These are phyloP conservation scores for Mastigias papua DNA, from an alignment of 30 jellyfish, hydroid and myxozoan genomes.

Conservation along the genomic window DNA sequence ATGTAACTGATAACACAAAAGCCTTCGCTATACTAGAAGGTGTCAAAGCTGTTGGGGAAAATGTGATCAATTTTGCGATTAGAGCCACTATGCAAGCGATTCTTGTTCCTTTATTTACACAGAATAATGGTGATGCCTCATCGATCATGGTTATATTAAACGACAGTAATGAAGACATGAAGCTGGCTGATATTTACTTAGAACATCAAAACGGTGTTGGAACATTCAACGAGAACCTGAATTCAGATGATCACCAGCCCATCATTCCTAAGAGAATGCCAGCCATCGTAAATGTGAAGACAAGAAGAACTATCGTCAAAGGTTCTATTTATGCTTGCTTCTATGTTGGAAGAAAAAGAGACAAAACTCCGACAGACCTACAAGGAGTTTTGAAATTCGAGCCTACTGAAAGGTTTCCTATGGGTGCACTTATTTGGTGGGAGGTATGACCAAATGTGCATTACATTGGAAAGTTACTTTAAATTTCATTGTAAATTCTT, in stretches of 20 bases:
- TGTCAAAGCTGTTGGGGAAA: conserved; percentile 40
- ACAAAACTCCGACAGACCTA: conserved; percentile 15
- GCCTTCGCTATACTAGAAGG: conserved; percentile 49
- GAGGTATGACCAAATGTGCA: conserved; percentile 39
- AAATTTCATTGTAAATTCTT: neutral
- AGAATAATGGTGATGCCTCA: conserved; percentile 18
- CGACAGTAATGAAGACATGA: conserved; percentile 38
- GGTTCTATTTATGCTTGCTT: conserved; percentile 58
- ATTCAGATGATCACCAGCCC: conserved; percentile 13
- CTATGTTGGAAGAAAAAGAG: conserved; percentile 46
- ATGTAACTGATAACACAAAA: conserved; percentile 14
- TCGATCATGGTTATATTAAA: conserved; percentile 46
- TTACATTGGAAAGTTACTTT: no score
- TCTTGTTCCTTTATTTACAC: conserved; percentile 34
- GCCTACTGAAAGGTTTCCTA: conserved; percentile 22
- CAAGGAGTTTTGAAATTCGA: conserved; percentile 38
- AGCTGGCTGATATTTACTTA: conserved; percentile 7
- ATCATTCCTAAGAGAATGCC: conserved; percentile 49
- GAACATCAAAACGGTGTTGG: conserved; percentile 46
- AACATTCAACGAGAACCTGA: conserved; percentile 28
- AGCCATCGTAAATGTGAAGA: conserved; percentile 35
- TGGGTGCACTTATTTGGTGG: conserved; percentile 36
- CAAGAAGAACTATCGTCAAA: conserved; percentile 12
- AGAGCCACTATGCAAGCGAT: conserved; percentile 19
- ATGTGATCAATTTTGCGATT: conserved; percentile 42